phyloP scores from a whole-genome alignment of 2,888 invertebrate species.

The Synergus umbraculus region DNA sequence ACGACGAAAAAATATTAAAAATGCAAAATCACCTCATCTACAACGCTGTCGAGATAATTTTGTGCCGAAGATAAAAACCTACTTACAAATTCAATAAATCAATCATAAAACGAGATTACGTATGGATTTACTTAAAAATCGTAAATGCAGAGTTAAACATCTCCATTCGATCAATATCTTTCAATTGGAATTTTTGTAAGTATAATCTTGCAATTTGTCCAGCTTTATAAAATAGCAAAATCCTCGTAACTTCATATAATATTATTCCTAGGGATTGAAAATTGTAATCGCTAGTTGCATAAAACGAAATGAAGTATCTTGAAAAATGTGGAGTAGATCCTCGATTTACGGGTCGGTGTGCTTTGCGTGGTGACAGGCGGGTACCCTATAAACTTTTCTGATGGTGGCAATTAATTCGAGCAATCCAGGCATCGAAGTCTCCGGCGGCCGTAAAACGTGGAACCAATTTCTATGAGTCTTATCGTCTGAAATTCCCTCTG shows the following conservation, averaged over 20 bases:
- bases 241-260: not conserved
- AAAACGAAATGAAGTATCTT: too few species aligned
- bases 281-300: not conserved
- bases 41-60: not conserved
- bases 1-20: not conserved
- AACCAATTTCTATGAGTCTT: slow-evolving; percentile 3
- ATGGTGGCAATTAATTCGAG: not conserved
- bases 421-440: slow-evolving; percentile 14
- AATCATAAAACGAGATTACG: not conserved
- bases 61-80: not conserved
- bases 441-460: not conserved
- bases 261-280: not conserved
- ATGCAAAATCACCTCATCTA: not conserved
- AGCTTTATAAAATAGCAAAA: too few species aligned
- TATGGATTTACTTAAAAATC: too few species aligned
- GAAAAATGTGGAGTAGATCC: too few species aligned
- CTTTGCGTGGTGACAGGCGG: not conserved
- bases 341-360: too few species aligned
- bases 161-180: too few species aligned
- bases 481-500: not conserved
- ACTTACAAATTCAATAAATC: not conserved
- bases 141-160: too few species aligned
- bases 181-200: too few species aligned
- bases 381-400: not conserved
- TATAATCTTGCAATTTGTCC: too few species aligned